These are phyloP conservation scores for Calypte anna DNA, from an alignment of 2,113 vertebrate genomes.

Conservation along the genomic window DNA sequence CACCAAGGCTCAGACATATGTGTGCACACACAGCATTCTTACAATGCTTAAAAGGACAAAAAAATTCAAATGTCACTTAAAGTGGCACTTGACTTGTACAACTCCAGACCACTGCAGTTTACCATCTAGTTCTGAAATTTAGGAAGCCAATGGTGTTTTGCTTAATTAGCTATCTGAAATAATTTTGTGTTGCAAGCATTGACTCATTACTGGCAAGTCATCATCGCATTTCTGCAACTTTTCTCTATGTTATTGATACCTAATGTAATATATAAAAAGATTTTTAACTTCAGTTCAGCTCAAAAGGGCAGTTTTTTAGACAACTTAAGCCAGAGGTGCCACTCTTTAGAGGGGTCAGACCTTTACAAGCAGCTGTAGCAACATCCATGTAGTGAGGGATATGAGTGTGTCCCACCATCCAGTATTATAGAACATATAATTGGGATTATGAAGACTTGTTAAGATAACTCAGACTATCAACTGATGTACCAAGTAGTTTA, in stretches of 20 bases:
- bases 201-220: not conserved
- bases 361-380: not conserved
- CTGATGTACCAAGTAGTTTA: not conserved
- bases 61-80: not conserved
- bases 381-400: not conserved
- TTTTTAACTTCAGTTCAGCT: not conserved
- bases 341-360: not conserved
- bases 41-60: not conserved
- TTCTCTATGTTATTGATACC: not conserved
- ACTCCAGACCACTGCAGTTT: not conserved
- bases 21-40: not conserved
- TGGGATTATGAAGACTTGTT: not conserved
- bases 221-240: not conserved
- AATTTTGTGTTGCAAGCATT: not conserved
- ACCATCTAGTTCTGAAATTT: not conserved
- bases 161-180: not conserved
- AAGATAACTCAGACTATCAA: not conserved
- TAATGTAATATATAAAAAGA: not conserved
- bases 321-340: not conserved
- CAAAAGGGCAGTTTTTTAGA: not conserved
- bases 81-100: not conserved
- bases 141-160: not conserved
- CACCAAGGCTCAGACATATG: not conserved
- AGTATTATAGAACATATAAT: not conserved
- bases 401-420: not conserved